Conservation (phyloP, 2,113 vertebrate species). For the Chionomys nivalis region DNA sequence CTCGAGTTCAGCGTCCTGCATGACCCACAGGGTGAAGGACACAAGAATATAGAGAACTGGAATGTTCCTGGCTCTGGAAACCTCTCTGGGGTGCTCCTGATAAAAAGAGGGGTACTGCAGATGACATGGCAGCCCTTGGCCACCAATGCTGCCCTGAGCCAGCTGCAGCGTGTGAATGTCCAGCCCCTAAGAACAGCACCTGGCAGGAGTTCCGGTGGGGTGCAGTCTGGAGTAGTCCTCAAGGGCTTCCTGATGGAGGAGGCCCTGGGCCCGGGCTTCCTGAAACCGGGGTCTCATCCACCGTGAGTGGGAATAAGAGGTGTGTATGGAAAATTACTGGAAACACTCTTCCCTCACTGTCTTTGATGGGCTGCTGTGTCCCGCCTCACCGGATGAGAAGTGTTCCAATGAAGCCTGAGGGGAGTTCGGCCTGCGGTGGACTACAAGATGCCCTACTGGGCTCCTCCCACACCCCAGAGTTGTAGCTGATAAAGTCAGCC, state of each 20-base stretch:
- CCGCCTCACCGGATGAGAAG: not conserved
- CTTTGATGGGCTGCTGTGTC: not conserved
- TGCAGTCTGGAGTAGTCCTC: accelerated
- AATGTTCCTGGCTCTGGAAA: not conserved
- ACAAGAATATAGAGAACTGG: not conserved
- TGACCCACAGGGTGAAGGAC: not conserved
- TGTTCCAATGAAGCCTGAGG: not conserved
- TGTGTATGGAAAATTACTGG: too few relatives aligned
- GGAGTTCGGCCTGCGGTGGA: not conserved
- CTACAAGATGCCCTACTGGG: not conserved
- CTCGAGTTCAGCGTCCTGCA: not conserved
- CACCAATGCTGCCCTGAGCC: not conserved
- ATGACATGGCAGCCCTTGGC: not conserved
- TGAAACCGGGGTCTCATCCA: not conserved
- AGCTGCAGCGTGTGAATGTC: not conserved
- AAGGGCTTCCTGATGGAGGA: not conserved
- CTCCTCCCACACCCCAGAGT: accelerated
- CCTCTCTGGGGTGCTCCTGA: not conserved
- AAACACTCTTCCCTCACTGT: too few relatives aligned
- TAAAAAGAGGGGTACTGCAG: not conserved
- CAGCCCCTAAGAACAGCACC: not conserved
- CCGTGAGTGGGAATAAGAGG: not conserved
- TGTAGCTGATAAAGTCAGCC: not conserved
- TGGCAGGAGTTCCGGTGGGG: not conserved
- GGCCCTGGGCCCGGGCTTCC: not conserved